Evolutionary conservation across 2,797 vertebrate genomes (phyloP).

Genomic region (Hoplostethus atlanticus): DNA sequence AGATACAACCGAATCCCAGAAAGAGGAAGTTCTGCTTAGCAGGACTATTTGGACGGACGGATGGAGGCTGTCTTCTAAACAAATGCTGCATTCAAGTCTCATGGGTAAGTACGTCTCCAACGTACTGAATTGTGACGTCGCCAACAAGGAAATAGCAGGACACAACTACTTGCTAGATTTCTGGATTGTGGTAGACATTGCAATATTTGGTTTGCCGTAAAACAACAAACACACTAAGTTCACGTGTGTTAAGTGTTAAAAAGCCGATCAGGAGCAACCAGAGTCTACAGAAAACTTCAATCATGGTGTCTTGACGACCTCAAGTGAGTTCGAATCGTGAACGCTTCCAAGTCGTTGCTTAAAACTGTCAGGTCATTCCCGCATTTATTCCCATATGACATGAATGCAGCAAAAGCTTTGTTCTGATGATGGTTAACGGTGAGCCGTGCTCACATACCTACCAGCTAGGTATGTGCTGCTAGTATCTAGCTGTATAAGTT

Average conservation of each 20-base stretch:
- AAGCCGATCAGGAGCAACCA: too few species aligned
- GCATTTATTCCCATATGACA: conserved; percentile 7
- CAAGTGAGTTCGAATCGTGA: background rate
- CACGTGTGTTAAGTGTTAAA: too few species aligned
- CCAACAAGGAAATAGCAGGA: too few species aligned
- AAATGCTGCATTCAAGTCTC: conserved; percentile 15
- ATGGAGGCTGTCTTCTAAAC: background rate
- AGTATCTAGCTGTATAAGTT: background rate
- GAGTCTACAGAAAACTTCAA: too few species aligned
- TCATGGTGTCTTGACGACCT: too few species aligned
- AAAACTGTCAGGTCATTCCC: background rate
- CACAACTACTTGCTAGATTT: background rate
- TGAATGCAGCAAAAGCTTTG: conserved; percentile 18
- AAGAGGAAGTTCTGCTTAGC: background rate
- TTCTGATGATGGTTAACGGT: background rate
- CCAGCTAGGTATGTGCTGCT: conserved; percentile 13
- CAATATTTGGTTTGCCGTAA: background rate
- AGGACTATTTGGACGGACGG: conserved; percentile 41
- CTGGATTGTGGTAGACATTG: conserved; percentile 3
- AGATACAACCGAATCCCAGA: too few species aligned
- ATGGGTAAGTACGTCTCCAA: background rate
- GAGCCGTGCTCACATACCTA: background rate
- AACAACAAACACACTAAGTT: background rate
- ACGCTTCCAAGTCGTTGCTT: background rate
- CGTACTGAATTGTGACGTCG: too few species aligned